Evolutionary conservation across 2,113 vertebrate genomes (phyloP), one percentile per base, ranked within the genome.

Genomic region (Cebus imitator): DNA sequence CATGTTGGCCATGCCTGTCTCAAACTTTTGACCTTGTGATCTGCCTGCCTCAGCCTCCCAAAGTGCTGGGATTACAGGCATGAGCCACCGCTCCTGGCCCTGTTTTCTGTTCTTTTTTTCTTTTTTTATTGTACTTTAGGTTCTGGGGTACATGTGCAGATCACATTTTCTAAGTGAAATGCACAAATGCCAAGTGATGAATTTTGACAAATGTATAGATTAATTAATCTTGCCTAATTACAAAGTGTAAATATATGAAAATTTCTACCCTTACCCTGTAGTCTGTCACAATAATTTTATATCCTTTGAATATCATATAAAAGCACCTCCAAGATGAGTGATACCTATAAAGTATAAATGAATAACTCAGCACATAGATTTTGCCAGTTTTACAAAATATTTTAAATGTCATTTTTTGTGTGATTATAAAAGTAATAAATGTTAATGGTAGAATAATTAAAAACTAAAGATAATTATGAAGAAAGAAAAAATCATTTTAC

Each of bases 381-480:
- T n/a, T 86, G 20, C 40, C 57, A 40, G 17, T 90, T 90, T 82
- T 95, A 72, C 12, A 87, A 76, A 85, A 92, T 96, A 45, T 86
- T 81, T 86, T 85, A 84, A 75, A 35, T 86, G 64, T 45, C 8
- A 13, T 64, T 80, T 37, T 97, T 87, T 81, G 27, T 90, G 17
- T 83, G 50, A 64, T 87, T 48, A 48, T 87, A 91, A 72, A 72
- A 87, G 35, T 57, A 78, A 57, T 55, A 81, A 76, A 80, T 84
- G 50, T 10, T 82, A 50, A 52, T 20, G 32, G 43, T 43, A 93
- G 32, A 25, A 55, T n/a, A 43, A 43, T 45, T 84, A 11, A 90
- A 87, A 48, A 32, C 30, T 55, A 43, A 68, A 72, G 64, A 58
- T 68, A 79, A 79, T 87, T 32, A n/a, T 79, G 21, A 40, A 79